phyloP scores from a whole-genome alignment of 2,113 vertebrate genomes.

The Sander vitreus region DNA sequence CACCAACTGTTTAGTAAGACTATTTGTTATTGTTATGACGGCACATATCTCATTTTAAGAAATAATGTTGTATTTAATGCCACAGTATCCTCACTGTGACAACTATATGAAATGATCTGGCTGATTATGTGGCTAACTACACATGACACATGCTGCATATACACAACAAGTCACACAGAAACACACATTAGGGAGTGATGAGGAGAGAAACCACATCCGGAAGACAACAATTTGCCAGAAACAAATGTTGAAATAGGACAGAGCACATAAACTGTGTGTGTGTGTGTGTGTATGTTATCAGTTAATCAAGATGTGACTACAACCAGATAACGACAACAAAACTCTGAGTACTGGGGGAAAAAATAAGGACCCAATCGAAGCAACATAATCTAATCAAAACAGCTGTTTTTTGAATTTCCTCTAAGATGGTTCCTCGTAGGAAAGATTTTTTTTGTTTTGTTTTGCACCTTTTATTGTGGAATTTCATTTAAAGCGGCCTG shows the following conservation, averaged over 20 bases:
- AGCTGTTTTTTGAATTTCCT: too few relatives aligned
- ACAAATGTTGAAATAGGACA: conserved; percentile 5
- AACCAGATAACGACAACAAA: too few relatives aligned
- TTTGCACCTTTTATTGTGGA: too few relatives aligned
- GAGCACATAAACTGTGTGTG: not conserved
- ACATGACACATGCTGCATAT: not conserved
- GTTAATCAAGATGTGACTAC: too few relatives aligned
- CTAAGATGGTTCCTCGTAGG: too few relatives aligned
- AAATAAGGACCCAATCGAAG: too few relatives aligned
- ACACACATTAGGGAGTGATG: not conserved
- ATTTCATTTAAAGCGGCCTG: too few relatives aligned
- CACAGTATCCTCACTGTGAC: not conserved
- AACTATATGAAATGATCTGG: not conserved
- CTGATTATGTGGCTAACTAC: not conserved
- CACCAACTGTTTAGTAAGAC: not conserved
- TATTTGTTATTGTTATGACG: not conserved
- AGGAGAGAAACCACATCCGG: conserved; percentile 20
- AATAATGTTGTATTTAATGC: not conserved
- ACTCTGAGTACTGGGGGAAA: too few relatives aligned
- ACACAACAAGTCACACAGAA: not conserved
- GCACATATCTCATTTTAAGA: not conserved
- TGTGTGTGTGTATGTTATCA: not conserved
- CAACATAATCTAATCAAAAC: too few relatives aligned
- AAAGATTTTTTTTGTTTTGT: too few relatives aligned
- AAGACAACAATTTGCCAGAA: conserved; percentile 6